phyloP scores from a whole-genome alignment of 2,113 vertebrate genomes.

The Hyaena hyaena region DNA sequence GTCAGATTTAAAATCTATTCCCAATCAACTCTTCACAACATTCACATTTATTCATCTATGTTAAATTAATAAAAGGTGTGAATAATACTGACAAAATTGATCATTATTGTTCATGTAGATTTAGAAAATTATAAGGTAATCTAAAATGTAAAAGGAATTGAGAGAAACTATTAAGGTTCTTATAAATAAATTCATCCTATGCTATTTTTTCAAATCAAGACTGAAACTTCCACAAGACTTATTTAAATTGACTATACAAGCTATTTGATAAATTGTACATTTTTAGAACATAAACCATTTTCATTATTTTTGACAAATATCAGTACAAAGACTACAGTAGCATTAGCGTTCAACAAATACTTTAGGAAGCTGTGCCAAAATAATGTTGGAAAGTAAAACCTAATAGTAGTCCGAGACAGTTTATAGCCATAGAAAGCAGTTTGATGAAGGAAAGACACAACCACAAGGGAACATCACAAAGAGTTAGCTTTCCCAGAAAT shows the following conservation, averaged over 20 bases:
- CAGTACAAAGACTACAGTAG: conserved; percentile 70
- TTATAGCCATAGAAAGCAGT: not conserved
- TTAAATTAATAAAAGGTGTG: conserved; percentile 98
- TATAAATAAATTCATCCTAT: conserved; percentile 90
- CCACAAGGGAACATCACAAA: not conserved
- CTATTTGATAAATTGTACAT: conserved; percentile 83
- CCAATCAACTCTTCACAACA: conserved; percentile 98
- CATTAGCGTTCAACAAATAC: conserved; percentile 65
- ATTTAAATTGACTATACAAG: conserved; percentile 84
- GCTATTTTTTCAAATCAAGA: conserved; percentile 83
- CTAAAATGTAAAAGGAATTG: conserved; percentile 93
- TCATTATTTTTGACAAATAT: conserved; percentile 81
- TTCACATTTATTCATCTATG: conserved; percentile 99
- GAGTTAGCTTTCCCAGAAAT: conserved; percentile 49
- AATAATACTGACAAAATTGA: conserved; percentile 95
- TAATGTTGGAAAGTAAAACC: conserved; percentile 46
- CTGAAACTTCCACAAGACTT: conserved; percentile 84
- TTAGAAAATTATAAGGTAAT: conserved; percentile 98
- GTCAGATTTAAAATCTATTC: conserved; percentile 97
- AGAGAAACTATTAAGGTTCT: conserved; percentile 92
- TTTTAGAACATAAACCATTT: conserved; percentile 81
- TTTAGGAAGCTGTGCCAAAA: conserved; percentile 67
- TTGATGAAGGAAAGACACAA: conserved; percentile 61
- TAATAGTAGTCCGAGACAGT: not conserved
- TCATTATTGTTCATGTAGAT: conserved; percentile 96